Base-by-base conservation (phyloP, 2,113 vertebrate genomes). In the Cyanoliseus patagonus region DNA sequence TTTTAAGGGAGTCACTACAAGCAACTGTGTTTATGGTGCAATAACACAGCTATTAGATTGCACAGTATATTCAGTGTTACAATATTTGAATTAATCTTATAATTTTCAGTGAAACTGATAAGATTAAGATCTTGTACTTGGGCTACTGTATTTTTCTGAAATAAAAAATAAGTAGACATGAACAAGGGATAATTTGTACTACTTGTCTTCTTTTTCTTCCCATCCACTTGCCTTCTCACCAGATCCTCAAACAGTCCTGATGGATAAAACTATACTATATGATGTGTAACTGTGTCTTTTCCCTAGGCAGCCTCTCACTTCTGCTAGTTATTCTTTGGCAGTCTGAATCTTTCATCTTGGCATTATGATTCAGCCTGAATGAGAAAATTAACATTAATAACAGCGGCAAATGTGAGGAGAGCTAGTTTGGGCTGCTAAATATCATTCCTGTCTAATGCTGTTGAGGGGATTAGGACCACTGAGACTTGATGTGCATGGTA, bases 351-450 rank as follows among this genome's bases (percentile, higher is more conserved):
- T 97, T 96, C 89, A 96, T 96, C 92, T 96, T 86, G 66, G 83
- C 80, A 92, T 88, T 92, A 92, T 89, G 80, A 91, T 92, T 84
- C 77, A 79, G 86, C 17, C 89, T 91, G 92, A 95, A 95, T 94
- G 66, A 94, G 77, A 91, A 97, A 95, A 97, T 92, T 92, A 95
- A 31, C 95, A 95, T 95, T 95, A 96, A 96, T 94, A 89, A 66
- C 83, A 86, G 42, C 39, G 72, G 73, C 47, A 92, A 96, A 73
- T 72, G 66, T 89, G 77, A 91, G 80, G 35, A 84, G 69, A 92
- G 55, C 46, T 92, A 49, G 75, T 92, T 94, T 88, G 83, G n/a
- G 44, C 72, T 84, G 64, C 83, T 92, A 64, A 94, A 86, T 95
- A 95, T 92, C 51, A 77, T 95, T 93, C 75, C 72, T 0, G 0